Base-by-base conservation (phyloP, 2,113 vertebrate genomes). In the Geococcyx californianus region DNA sequence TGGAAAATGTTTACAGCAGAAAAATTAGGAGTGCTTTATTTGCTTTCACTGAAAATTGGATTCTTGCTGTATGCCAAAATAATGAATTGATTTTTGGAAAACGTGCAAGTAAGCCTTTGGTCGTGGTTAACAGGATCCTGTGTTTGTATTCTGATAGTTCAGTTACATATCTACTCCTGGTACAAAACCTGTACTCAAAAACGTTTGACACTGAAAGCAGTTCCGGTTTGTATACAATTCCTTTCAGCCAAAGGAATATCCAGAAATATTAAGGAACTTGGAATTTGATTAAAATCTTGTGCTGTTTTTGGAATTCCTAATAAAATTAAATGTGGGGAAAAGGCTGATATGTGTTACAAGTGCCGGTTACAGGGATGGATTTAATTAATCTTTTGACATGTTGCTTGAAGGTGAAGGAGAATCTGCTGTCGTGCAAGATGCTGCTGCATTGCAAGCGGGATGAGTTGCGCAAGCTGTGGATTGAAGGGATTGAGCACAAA, bases 401-500 rank as follows among this genome's bases (percentile, higher is more conserved):
- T 70, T 56, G 24, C 73, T 92, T 75, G 18, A 89, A 99, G 99
- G 99, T 99, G 67, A 99, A 99, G 95, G 99, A 99, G 98, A 99
- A 99, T 87, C 98, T 99, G 73, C 97, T 99, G 34, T 99, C 99
- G 1, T 99, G 99, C 83, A 99, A 99, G 97, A 99, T 99, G 99
- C 98, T 99, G 55, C 98, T 99, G 45, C 99, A 99, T 44, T 99
- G 99, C 97, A 99, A 99, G 91, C 96, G 99, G 68, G 99, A 99
- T 13, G 99, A 99, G 94, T 96, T 99, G 93, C 98, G 99, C 95
- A 99, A 99, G 93, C 97, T 99, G 84, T 99, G 99, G 99, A 99
- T 99, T 18, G 99, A 99, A 94, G 99, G 99, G 33, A 99, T 99
- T 18, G 99, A 99, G 83, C 99, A 99, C 96, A 99, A 99, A 93